Evolutionary conservation across 2,888 invertebrate genomes (phyloP), one percentile per base, ranked within the genome.

Genomic region (Epirrhoe tristata): DNA sequence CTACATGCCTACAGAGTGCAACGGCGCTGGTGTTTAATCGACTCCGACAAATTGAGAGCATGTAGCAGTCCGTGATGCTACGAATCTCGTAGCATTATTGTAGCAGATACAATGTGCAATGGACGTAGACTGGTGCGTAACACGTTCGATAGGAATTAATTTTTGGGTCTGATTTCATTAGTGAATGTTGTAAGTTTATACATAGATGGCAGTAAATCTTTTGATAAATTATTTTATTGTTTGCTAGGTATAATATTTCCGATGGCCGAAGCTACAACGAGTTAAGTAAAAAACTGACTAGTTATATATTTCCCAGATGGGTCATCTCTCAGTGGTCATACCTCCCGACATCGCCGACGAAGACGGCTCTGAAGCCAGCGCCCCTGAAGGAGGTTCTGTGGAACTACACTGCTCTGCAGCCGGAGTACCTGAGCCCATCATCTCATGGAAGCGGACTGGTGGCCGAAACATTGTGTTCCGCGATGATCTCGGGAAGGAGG

Each of bases 321-420:
- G 98, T 55, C 95, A 96, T 78, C 94, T 98, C 80, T 96, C 97
- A 83, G 98, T 98, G 72, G 97, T 97, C 74, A 96, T 97, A 78
- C 97, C 98, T 5, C 98, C 98, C 53, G 97, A 98, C 87, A 97
- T 98, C 74, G 94, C 97, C 56, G 95, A 95, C 70, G 91, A 85
- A 34, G 88, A 90, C 8, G 89, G 88, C 0, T 91, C 96, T 6
- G 96, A 96, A 72, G 95, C 96, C 16, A 96, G 96, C 66, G 96
- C 97, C 0, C 94, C 95, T 10, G 98, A 98, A 87, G 97, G 97
- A 0, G 97, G 97, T 0, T 95, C 95, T 0, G 96, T 97, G 64
- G 94, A 96, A 74, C 93, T 98, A 14, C 94, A 95, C 54, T 98
- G 98, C 86, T 95, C 95, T 58, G 97, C 97, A 0, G 96, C 95